Base-by-base conservation (phyloP, 2,888 invertebrate species). In the Dichetophora obliterata region DNA sequence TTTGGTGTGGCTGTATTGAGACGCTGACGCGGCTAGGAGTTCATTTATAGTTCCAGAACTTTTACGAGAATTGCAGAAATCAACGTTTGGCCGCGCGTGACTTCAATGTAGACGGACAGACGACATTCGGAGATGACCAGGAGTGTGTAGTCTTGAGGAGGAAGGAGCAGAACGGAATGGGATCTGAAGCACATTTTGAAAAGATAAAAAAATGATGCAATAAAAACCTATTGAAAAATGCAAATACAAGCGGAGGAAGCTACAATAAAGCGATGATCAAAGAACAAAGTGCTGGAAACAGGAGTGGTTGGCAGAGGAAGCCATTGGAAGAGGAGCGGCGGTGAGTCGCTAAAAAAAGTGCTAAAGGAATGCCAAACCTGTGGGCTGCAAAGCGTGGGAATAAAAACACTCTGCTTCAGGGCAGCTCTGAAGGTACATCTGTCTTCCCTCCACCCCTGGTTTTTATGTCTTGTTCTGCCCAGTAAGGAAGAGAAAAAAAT, bases 361-460 rank as follows among this genome's bases (percentile, higher is more conserved):
- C 78, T 65, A 72, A 74, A 78, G 73, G 72, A 76, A 74, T 70
- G 78, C 75, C 59, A 75, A 75, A 11, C 59, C 72, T 61, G 72
- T 72, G 72, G 72, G 72, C 48, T 59, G 66, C 74, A 74, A 73
- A 78, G 78, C 78, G 78, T 78, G 78, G 78, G 78, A 78, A 78
- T 75, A 66, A 71, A 66, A 75, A 75, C 71, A 48, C 65, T 57
- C 57, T 37, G 57, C 77, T 59, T 24, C 75, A 77, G 77, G 71
- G 75, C 70, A 76, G 68, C 14, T 22, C 37, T 43, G 9, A 66
- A 37, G 66, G 37, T 59, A 59, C 2, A 43, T 43, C 14, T 43
- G 1, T 1, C 43, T 3, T 9, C 6, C 19, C 22, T 19, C 19
- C 43, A 37, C 9, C 19, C n/a, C 22, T n/a, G 16, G 14, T 59